Evolutionary conservation across 2,797 vertebrate genomes (phyloP).

Genomic region (Fratercula arctica): DNA sequence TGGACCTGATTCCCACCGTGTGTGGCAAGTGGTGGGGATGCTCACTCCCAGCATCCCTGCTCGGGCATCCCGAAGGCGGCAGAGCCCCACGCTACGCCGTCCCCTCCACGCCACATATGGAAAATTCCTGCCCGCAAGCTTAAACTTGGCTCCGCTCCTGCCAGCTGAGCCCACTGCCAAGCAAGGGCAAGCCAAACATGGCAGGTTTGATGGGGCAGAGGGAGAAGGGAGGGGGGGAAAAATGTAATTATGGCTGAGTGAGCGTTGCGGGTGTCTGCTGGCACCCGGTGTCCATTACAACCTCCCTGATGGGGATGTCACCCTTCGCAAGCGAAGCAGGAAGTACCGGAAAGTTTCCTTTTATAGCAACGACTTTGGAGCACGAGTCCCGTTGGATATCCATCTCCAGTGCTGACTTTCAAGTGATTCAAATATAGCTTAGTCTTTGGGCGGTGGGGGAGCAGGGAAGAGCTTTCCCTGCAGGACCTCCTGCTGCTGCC

Average conservation of each 20-base stretch:
- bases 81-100: fast-evolving
- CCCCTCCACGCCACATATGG: neutral
- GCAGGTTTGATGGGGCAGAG: neutral
- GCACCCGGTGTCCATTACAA: neutral
- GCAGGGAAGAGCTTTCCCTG: neutral
- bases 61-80: fast-evolving
- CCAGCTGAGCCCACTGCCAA: neutral
- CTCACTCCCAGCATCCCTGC: neutral
- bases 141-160: neutral
- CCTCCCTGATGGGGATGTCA: neutral
- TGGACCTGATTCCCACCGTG: neutral
- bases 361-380: neutral
- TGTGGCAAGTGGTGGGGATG: neutral
- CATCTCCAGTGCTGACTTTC: neutral
- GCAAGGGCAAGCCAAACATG: neutral
- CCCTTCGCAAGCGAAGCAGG: neutral
- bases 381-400: neutral
- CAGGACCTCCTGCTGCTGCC: neutral
- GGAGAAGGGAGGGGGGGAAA: neutral
- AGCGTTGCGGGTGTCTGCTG: neutral
- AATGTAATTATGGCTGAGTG: neutral
- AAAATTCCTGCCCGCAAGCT: neutral
- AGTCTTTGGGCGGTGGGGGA: no score
- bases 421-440: neutral
- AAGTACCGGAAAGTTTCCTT: neutral